Percentiles rank a stretch among this genome's conserved stretches.
These are phyloP conservation scores for Oscheius myriophilus DNA, from an alignment of 2,888 invertebrate genomes.

Conservation along the genomic window DNA sequence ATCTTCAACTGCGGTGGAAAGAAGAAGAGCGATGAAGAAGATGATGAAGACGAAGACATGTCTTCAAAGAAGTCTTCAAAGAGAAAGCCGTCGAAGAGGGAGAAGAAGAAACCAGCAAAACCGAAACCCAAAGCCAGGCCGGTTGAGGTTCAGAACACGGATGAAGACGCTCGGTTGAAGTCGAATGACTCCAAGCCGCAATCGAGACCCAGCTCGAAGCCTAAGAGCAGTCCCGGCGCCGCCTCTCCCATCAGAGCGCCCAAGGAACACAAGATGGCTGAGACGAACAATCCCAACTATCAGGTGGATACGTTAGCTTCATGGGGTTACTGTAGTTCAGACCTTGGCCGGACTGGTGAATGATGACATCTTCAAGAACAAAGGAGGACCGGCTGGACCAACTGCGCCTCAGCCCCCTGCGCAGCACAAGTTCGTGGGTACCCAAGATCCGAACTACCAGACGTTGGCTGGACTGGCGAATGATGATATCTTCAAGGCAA, in stretches of 20 bases:
- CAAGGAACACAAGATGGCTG: background rate
- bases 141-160: background rate
- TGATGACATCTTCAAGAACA: conserved; percentile 14
- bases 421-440: conserved; percentile 1
- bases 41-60: background rate
- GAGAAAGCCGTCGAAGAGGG: background rate
- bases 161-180: background rate
- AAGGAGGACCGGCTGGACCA: background rate
- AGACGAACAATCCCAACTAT: conserved; percentile 12
- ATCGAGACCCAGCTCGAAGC: background rate
- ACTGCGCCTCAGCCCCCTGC: background rate
- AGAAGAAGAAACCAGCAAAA: background rate
- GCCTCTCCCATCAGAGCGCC: too few relatives aligned
- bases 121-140: background rate
- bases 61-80: background rate
- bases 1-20: background rate
- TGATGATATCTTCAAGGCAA: conserved; percentile 11
- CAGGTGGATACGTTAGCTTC: conserved; percentile 1
- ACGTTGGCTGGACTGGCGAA: conserved; percentile 19
- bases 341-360: conserved; percentile 9
- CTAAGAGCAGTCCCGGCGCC: background rate
- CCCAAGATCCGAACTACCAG: conserved; percentile 21
- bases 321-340: conserved; percentile 5
- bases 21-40: conserved; percentile 2
- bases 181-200: background rate